phyloP scores from a whole-genome alignment of 2,113 vertebrate species.

The Crotalus horridus region DNA sequence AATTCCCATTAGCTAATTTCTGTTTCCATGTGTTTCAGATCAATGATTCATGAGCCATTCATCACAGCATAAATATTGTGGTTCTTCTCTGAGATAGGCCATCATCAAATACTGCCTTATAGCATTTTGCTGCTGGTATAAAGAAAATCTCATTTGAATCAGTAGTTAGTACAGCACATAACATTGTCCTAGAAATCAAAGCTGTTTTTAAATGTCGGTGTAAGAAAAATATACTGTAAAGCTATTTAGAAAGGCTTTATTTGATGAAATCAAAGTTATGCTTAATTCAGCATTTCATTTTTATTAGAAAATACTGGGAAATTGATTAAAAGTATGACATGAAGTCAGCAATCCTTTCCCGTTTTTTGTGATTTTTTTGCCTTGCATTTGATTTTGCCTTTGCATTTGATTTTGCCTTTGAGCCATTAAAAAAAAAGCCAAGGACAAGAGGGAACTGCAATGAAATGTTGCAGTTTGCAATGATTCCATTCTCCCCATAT shows the following conservation, averaged over 20 bases:
- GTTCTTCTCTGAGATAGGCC: conserved; percentile 4
- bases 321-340: not conserved
- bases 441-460: not conserved
- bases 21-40: conserved; percentile 28
- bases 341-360: not conserved
- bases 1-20: conserved; percentile 21
- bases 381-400: not conserved
- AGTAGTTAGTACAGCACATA: not conserved
- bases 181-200: not conserved
- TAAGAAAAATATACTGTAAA: not conserved
- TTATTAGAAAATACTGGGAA: not conserved
- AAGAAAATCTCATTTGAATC: not conserved
- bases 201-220: not conserved
- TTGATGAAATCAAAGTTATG: not conserved
- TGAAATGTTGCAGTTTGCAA: not conserved
- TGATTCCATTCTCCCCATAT: not conserved
- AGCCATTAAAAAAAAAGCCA: not conserved
- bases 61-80: conserved; percentile 16
- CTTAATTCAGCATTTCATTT: too few relatives aligned
- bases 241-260: not conserved
- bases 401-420: not conserved
- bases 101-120: conserved; percentile 12
- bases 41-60: conserved; percentile 18
- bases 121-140: not conserved
- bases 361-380: not conserved